A percentile compares a stretch with the other conserved stretches of the same genome.
Evolutionary conservation across 2,113 vertebrate species (phyloP).

Genomic region (Xiphophorus couchianus): DNA sequence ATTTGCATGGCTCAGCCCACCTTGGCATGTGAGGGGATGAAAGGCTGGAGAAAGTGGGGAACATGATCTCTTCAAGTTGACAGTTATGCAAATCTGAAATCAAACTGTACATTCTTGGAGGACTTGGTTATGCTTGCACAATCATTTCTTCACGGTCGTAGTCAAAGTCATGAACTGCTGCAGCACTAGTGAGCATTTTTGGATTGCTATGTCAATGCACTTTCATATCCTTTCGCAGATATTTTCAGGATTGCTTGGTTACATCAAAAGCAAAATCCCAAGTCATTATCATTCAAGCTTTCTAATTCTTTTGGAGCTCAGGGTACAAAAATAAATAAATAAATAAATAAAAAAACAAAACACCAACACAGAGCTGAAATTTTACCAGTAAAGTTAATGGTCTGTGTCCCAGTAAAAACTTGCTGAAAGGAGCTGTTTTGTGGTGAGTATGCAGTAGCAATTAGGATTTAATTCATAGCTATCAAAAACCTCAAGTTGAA

Average conservation of each 20-base stretch:
- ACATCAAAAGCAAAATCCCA: too few relatives aligned
- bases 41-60: slow-evolving; percentile 17
- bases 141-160: not conserved
- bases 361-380: slow-evolving; percentile 5
- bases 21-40: slow-evolving; percentile 27
- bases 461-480: slow-evolving; percentile 53
- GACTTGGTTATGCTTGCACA: not conserved
- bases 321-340: not conserved
- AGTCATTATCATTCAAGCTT: not conserved
- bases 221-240: not conserved
- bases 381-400: slow-evolving; percentile 12
- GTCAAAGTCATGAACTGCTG: fast-evolving
- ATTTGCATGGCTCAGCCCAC: slow-evolving; percentile 65
- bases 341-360: too few relatives aligned
- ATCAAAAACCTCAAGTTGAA: slow-evolving; percentile 50
- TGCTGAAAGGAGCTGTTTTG: slow-evolving; percentile 64
- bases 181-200: not conserved
- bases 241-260: not conserved
- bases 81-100: slow-evolving; percentile 76
- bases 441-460: slow-evolving; percentile 58
- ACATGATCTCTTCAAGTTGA: slow-evolving; percentile 50
- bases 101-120: slow-evolving; percentile 5
- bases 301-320: not conserved
- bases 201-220: not conserved
- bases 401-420: slow-evolving; percentile 41